Evolutionary conservation across 30 jellyfish, hydroid and myxozoan species (phyloP), one percentile per base, ranked within the genome.

Genomic region (Cassiopea xamachana): DNA sequence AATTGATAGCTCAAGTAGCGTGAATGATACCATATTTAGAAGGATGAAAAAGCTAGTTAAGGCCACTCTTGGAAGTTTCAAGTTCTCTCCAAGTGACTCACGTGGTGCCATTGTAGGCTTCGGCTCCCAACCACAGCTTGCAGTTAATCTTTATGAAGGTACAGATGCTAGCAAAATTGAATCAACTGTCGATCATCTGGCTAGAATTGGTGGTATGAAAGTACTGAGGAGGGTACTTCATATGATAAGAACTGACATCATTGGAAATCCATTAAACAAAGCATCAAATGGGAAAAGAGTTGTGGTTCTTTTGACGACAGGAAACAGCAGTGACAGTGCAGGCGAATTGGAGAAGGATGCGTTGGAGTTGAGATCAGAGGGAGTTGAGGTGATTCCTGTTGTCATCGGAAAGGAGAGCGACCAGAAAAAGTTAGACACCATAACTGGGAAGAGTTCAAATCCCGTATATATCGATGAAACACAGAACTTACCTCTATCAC

Each of bases 151-250:
- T 8, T 14, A 7, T 46, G 78, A 89, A 12, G 88, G 87, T 1
- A 75, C 62, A 50, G 50, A 59, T 13, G 61, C 14, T 6, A 84
- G 18, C 43, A 55, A 9, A 7, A 59, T 79, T 4, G 85, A 60
- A 27, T 12, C 47, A 46, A 14, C 84, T 17, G 71, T 81, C 2
- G 84, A 89, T 17, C 48, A 59, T 16, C 49, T 94, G 51, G 51
- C 51, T 59, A 86, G 62, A 70, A 81, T 90, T 49, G 94, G 95
- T 48, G 98, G 97, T 15, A 92, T 87, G 1, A 81, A 98, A 81
- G 67, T 98, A 82, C 90, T 91, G 89, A 96, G 90, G 60, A 75
- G 74, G 46, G 98, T 94, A 2, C 87, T 94, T 19, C 89, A 79
- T 5, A 12, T 48, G 1, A 81, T 90, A 5, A 50, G 51, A 45